These are phyloP conservation scores for Procapra przewalskii DNA, from an alignment of 2,113 vertebrate genomes.

Conservation along the genomic window DNA sequence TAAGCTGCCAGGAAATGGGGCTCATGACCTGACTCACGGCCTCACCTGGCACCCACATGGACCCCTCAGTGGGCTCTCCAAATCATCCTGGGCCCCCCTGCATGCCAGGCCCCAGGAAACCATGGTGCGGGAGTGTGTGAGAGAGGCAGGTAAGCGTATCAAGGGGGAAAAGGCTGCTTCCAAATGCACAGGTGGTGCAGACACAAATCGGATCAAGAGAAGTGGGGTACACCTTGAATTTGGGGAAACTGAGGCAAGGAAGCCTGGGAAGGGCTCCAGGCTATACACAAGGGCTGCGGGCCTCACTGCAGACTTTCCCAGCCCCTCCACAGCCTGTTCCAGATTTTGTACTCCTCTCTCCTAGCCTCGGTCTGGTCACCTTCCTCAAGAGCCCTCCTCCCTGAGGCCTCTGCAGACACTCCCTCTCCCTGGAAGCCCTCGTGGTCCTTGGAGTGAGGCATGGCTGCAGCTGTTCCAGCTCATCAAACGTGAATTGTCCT, in stretches of 20 bases:
- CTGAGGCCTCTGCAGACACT: fast-evolving
- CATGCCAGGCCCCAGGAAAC: background rate
- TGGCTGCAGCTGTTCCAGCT: fast-evolving
- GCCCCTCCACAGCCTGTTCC: too few relatives aligned
- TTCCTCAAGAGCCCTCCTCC: background rate
- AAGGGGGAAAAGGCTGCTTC: background rate
- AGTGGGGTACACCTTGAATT: background rate
- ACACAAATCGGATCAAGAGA: background rate
- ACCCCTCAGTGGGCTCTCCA: background rate
- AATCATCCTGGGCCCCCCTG: background rate
- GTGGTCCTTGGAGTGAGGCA: background rate
- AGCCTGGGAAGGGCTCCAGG: background rate
- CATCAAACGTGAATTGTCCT: background rate
- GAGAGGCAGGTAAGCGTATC: background rate
- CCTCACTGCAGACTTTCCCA: background rate
- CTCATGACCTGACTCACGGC: background rate
- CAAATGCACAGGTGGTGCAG: fast-evolving
- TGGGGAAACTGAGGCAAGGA: background rate
- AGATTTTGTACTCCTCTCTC: background rate
- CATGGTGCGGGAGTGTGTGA: background rate
- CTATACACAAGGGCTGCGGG: background rate
- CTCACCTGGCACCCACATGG: background rate
- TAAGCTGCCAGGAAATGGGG: background rate
- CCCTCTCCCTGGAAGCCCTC: background rate
- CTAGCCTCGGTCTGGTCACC: background rate